Percentiles rank a stretch among this genome's conserved stretches.
Conservation (phyloP, 2,797 vertebrate genomes). For the Pangasius sanitwongsei region DNA sequence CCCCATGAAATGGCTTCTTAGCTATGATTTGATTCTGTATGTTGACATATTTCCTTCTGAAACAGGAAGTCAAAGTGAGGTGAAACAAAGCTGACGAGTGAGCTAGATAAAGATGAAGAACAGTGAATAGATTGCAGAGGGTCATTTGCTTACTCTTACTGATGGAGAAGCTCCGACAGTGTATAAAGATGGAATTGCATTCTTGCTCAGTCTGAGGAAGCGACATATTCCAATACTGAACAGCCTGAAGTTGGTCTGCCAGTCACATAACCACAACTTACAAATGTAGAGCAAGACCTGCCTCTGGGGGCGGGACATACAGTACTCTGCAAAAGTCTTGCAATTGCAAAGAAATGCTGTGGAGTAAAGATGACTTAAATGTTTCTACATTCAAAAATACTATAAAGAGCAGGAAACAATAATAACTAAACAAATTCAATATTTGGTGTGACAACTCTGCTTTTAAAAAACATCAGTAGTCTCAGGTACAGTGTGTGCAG, state of each 20-base stretch:
- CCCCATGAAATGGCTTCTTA: background rate
- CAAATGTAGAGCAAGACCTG: background rate
- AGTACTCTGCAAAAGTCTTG: background rate
- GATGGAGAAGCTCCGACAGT: background rate
- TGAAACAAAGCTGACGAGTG: background rate
- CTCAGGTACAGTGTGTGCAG: background rate
- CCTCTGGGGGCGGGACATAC: no score
- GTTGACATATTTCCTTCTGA: background rate
- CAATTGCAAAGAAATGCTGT: background rate
- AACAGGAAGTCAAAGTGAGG: background rate
- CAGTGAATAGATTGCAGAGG: background rate
- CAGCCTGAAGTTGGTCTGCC: background rate
- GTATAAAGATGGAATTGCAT: background rate
- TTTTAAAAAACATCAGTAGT: background rate
- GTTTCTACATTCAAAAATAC: background rate
- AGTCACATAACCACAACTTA: background rate
- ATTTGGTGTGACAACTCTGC: background rate
- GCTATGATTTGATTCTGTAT: background rate
- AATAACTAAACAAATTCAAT: background rate
- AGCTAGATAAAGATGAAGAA: background rate
- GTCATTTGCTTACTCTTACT: background rate
- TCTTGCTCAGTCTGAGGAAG: background rate
- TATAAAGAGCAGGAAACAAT: background rate
- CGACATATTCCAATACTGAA: background rate
- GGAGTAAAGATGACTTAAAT: background rate